Evolutionary conservation across 1,140 invertebrate species (phyloP).

Genomic region (Asbolus verrucosus): DNA sequence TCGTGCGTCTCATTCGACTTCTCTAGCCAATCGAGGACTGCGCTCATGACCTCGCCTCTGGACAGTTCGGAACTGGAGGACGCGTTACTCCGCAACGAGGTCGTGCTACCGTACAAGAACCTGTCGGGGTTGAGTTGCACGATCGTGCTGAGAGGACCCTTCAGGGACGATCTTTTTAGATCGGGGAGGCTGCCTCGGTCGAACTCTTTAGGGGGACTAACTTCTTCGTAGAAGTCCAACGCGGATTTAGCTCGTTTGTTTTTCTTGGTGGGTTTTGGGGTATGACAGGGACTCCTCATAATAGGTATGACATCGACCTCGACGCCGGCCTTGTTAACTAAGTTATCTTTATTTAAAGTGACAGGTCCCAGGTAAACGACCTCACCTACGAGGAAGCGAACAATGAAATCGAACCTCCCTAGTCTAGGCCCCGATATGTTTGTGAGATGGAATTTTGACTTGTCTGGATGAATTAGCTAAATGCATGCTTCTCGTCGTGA

Average conservation of each 20-base stretch:
- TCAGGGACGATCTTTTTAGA: conserved; percentile 52
- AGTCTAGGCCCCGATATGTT: conserved; percentile 63
- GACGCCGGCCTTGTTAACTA: conserved; percentile 63
- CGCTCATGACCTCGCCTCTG: conserved; percentile 59
- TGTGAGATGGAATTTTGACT: conserved; percentile 44
- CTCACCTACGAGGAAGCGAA: conserved; percentile 61
- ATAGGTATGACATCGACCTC: conserved; percentile 64
- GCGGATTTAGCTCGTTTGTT: conserved; percentile 59
- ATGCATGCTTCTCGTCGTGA: conserved; percentile 29
- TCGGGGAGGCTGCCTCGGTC: conserved; percentile 62
- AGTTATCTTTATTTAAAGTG: conserved; percentile 65
- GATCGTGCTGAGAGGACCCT: conserved; percentile 56
- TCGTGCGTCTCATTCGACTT: conserved; percentile 8
- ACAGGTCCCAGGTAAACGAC: conserved; percentile 65
- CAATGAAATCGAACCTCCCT: conserved; percentile 30
- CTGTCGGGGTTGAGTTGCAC: conserved; percentile 58
- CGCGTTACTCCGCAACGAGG: conserved; percentile 56
- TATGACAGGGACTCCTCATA: conserved; percentile 61
- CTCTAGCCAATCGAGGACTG: conserved; percentile 61
- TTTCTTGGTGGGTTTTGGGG: conserved; percentile 58
- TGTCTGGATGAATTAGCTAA: conserved; percentile 25
- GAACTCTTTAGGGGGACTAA: conserved; percentile 43
- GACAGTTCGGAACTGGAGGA: conserved; percentile 59
- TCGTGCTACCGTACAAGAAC: conserved; percentile 57
- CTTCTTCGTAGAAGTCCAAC: conserved; percentile 56